Evolutionary conservation across 2,797 vertebrate species (phyloP), one percentile per base, ranked within the genome.

Genomic region (Mormyrus hasselquistii): DNA sequence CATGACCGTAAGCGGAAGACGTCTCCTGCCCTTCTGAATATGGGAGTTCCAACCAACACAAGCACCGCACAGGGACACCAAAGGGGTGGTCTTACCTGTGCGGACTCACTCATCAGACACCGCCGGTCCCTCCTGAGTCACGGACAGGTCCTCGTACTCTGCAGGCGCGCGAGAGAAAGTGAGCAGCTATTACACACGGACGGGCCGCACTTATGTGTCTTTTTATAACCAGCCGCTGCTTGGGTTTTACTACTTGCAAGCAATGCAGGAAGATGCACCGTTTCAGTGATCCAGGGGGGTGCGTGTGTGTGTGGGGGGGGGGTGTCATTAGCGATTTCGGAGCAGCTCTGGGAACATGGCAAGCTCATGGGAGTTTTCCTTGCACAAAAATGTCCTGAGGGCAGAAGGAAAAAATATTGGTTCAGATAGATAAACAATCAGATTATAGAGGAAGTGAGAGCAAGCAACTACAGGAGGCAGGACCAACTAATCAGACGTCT

Each of bases 251-350:
- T 79, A 91, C 89, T 93, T 93, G 93, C 92, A 89, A 85, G 85
- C 92, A 93, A 89, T 94, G 92, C 90, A 93, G 92, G 88, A 92
- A 93, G 90, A 93, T 91, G 90, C 91, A 92, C 93, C 93, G 93
- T 91, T 93, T 91, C 52, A 95, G 95, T 94, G 91, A 93, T 94
- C 93, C 7, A 1, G 57, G 57, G 7, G 94, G 14, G 44, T 2
- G 55, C n/a, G 47, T 47, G 44, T 47, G 44, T 8, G 47, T 47
- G 93, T 94, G 86, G 92, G 93, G 94, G 86, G 92, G 93, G 94
- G 93, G 94, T 93, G 87, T 90, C 90, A 93, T 93, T 93, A 91
- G 93, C 90, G 90, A 92, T 93, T 49, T 25, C 90, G 88, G 91
- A 90, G 87, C 85, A 91, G 76, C 90, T 92, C 91, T 55, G 89